Conservation (phyloP, 2,888 invertebrate genomes). For the Eupeodes luniger region DNA sequence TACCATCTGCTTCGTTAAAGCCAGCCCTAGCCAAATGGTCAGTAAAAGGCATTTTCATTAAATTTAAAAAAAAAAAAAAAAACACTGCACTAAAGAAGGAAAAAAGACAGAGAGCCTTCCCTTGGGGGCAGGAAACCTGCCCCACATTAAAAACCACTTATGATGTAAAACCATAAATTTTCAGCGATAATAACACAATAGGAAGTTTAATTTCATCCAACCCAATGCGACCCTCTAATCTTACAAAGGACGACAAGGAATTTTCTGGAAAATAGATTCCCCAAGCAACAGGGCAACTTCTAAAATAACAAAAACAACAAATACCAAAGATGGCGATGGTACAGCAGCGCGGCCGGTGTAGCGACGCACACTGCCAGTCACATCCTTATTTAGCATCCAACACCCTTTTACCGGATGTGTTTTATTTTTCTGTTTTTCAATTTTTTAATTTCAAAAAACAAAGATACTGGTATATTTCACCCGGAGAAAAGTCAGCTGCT, state of each 20-base stretch:
- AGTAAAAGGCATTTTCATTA: conserved; percentile 24
- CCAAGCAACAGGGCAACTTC: conserved; percentile 54
- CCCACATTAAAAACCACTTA: conserved; percentile 74
- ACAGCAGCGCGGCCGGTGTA: no score
- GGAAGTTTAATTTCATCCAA: conserved; percentile 56
- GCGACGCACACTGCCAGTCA: background rate
- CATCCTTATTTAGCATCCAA: background rate
- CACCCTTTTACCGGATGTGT: conserved; percentile 24
- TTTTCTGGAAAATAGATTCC: conserved; percentile 57
- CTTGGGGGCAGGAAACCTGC: conserved; percentile 16
- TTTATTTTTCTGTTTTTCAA: conserved; percentile 19
- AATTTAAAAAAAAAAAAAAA: conserved; percentile 17
- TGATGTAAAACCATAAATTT: conserved; percentile 69
- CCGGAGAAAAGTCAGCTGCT: conserved; percentile 39
- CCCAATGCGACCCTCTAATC: conserved; percentile 43
- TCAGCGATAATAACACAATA: conserved; percentile 69
- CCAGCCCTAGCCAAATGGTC: conserved; percentile 30
- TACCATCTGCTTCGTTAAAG: conserved; percentile 53
- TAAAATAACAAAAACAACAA: conserved; percentile 23
- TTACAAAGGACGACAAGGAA: conserved; percentile 32
- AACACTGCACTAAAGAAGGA: conserved; percentile 15
- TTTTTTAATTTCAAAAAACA: conserved; percentile 14
- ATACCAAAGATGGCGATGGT: background rate
- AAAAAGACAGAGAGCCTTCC: conserved; percentile 30
- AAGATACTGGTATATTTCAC: conserved; percentile 52